Evolutionary conservation across 2,888 invertebrate species (phyloP), one percentile per base, ranked within the genome.

Genomic region (Eupeodes luniger): DNA sequence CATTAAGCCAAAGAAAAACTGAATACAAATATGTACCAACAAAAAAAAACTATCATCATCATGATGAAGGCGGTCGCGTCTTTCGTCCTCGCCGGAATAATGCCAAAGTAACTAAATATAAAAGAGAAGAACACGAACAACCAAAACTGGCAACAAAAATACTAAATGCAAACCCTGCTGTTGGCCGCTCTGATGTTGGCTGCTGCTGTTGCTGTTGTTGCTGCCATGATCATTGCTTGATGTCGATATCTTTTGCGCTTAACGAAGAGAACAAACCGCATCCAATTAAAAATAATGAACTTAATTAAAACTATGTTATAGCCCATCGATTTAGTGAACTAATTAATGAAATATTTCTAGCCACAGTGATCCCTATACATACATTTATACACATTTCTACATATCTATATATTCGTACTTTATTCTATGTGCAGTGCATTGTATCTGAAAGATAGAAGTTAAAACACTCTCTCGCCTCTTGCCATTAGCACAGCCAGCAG

Each of bases 241-340:
- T 66, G 88, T 88, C 85, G 88, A 88, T 88, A 88, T 88, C 84
- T 82, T 79, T 79, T 83, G 79, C 86, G 77, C 88, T 85, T 88
- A 90, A 90, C 90, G 90, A 90, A 90, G 90, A 90, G 90, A 90
- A 90, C 90, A 90, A 90, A 90, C 90, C 90, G 90, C 90, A 90
- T 90, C 90, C 90, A 90, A 90, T 90, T 90, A 90, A 90, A 90
- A 90, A 90, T 90, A 90, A 90, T 90, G 90, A 90, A 90, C 90
- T 90, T 90, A 90, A 90, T 90, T 90, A 90, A 90, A 90, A 90
- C 90, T 90, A 90, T 90, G 90, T 90, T 90, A 90, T 90, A 90
- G 90, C 90, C 90, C 90, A 90, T 90, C 90, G 90, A 90, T 90
- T 90, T 90, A 90, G 90, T 90, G 90, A 90, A 90, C 90, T 90